These are phyloP conservation scores for Pyrocoelia pectoralis DNA, from an alignment of 2,888 invertebrate species.

Conservation along the genomic window DNA sequence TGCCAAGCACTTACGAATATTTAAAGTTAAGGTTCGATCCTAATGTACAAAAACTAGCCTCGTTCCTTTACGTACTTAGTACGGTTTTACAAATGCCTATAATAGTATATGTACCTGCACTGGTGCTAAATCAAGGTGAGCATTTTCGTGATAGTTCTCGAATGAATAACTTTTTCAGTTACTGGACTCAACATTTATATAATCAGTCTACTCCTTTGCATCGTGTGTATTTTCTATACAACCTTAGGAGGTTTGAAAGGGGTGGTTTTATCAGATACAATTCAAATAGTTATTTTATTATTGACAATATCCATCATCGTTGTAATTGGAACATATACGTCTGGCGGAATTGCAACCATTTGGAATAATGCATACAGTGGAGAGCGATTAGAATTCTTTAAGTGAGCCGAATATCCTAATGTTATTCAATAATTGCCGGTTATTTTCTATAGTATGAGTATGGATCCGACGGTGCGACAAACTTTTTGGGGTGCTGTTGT, in stretches of 20 bases:
- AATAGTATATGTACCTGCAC: constrained; percentile 71
- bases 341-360: constrained; percentile 66
- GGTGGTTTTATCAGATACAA: constrained; percentile 70
- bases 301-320: constrained; percentile 65
- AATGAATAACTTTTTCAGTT: constrained; percentile 13
- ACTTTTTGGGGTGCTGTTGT: constrained; percentile 69
- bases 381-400: constrained; percentile 67
- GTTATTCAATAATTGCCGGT: no score
- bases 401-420: no score
- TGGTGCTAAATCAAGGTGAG: constrained; percentile 71
- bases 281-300: constrained; percentile 67
- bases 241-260: constrained; percentile 75
- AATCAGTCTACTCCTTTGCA: constrained; percentile 72
- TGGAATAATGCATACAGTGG: constrained; percentile 66
- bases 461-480: constrained; percentile 29
- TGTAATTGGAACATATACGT: constrained; percentile 64
- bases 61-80: constrained; percentile 61
- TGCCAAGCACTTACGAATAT: constrained; percentile 72
- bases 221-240: constrained; percentile 79
- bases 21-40: constrained; percentile 68
- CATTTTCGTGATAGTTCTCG: no score
- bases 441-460: constrained; percentile 17
- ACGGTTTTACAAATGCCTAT: constrained; percentile 67
- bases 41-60: constrained; percentile 64
- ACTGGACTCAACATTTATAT: constrained; percentile 65